Evolutionary conservation across 2,113 vertebrate species (phyloP), one percentile per base, ranked within the genome.

Genomic region (Serinus canaria): DNA sequence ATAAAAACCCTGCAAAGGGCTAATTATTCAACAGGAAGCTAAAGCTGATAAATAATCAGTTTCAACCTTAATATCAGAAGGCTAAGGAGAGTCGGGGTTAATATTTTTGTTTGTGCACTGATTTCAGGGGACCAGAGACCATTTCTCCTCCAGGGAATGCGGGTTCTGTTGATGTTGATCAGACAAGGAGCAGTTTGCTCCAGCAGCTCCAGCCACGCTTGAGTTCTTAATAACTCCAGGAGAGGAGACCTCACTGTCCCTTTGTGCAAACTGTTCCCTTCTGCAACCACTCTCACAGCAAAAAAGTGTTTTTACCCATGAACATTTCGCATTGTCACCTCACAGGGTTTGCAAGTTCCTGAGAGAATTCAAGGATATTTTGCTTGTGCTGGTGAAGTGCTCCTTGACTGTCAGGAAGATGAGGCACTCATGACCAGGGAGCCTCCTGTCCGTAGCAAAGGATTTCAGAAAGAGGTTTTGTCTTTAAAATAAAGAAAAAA

Each of bases 151-250:
- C n/a, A 14, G 1, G 22, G 59, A n/a, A 9, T 46, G 50, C 25
- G n/a, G 19, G 2, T 41, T 41, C 37, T 15, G 20, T 6, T 49
- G 44, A 11, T 35, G 12, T 15, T 20, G 8, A 35, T 39, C 28
- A 47, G 52, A n/a, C 33, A 41, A 10, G 19, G 24, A 35, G 55
- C 44, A 60, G 15, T 25, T 5, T 39, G 8, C 9, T 60, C 5
- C 1, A 69, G 50, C 12, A 69, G 31, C 31, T 69, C 11, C 35
- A 82, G 39, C 27, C 5, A 4, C 0, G 0, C 4, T 8, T 41
- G 8, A 17, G 4, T 21, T 80, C 67, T 21, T 23, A 62, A 2
- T 22, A 39, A 8, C 11, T 73, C 13, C 53, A 47, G 66, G 37
- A 58, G 15, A 3, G 25, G 37, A 77, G 14, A 58, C 7, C 5